phyloP scores from a whole-genome alignment of 2,797 vertebrate species.

The Xerus rutilus region DNA sequence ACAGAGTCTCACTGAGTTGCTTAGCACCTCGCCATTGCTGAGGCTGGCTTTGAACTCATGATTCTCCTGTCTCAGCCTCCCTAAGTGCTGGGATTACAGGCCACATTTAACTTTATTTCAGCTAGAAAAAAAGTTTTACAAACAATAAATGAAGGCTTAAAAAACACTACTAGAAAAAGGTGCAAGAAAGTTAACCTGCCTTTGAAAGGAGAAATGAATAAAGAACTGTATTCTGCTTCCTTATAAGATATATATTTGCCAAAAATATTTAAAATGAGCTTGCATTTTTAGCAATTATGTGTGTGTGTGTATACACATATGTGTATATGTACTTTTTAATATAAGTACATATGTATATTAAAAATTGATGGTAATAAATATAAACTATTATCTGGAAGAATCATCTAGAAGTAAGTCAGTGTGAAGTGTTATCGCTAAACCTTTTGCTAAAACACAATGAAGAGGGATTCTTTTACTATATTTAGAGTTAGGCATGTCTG shows the following conservation, averaged over 20 bases:
- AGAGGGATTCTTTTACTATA: conserved; percentile 10
- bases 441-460: neutral
- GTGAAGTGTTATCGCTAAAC: neutral
- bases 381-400: conserved; percentile 11
- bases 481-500: conserved; percentile 35
- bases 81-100: no score
- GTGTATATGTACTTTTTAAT: no score
- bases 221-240: neutral
- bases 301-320: no score
- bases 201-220: neutral
- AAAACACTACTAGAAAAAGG: neutral
- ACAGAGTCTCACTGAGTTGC: no score
- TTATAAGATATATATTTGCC: neutral
- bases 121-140: neutral
- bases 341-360: neutral
- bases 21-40: no score
- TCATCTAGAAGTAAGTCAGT: neutral
- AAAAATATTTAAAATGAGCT: conserved; percentile 16
- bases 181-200: neutral
- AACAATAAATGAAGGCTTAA: neutral
- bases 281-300: neutral
- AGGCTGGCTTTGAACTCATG: no score
- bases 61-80: no score
- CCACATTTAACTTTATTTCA: neutral
- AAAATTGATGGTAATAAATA: conserved; percentile 12